These are phyloP conservation scores for Erythrolamprus reginae DNA, from an alignment of 2,113 vertebrate genomes.

Conservation along the genomic window DNA sequence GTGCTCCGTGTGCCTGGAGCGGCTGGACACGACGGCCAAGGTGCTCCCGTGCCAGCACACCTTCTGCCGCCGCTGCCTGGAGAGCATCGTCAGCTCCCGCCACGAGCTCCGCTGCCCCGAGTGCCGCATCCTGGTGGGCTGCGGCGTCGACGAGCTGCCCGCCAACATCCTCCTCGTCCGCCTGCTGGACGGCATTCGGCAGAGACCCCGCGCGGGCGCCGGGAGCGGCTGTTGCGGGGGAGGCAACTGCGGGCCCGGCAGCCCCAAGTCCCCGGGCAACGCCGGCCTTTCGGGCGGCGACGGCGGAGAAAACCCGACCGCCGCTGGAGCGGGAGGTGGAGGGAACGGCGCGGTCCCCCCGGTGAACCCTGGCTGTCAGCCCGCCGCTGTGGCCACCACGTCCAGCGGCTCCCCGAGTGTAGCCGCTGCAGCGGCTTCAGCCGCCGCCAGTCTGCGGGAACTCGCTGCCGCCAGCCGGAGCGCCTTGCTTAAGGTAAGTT, in stretches of 20 bases:
- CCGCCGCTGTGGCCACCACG: slow-evolving; percentile 58
- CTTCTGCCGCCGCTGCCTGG: slow-evolving; percentile 93
- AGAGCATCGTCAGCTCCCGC: slow-evolving; percentile 91
- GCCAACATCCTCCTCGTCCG: slow-evolving; percentile 92
- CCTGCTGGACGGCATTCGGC: slow-evolving; percentile 88
- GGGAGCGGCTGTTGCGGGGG: neutral
- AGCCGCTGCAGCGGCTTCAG: slow-evolving; percentile 62
- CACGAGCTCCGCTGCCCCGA: slow-evolving; percentile 93
- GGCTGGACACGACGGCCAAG: slow-evolving; percentile 90
- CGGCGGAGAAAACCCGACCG: slow-evolving; percentile 19
- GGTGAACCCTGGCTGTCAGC: slow-evolving; percentile 32
- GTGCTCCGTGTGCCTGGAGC: slow-evolving; percentile 94
- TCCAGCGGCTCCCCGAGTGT: slow-evolving; percentile 21
- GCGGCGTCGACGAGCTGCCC: slow-evolving; percentile 90
- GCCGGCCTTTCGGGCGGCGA: neutral
- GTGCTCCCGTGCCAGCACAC: slow-evolving; percentile 95
- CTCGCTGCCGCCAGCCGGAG: slow-evolving; percentile 75
- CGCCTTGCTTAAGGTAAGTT: slow-evolving; percentile 76
- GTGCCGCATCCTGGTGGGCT: slow-evolving; percentile 92
- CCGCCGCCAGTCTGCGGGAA: slow-evolving; percentile 75
- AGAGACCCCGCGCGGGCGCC: slow-evolving; percentile 75
- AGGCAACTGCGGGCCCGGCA: slow-evolving; percentile 18
- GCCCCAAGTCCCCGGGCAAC: slow-evolving; percentile 30
- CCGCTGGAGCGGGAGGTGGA: slow-evolving; percentile 41
- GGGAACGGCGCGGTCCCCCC: neutral